Evolutionary conservation across 2,888 invertebrate species (phyloP).

Genomic region (Eristalis intricaria): DNA sequence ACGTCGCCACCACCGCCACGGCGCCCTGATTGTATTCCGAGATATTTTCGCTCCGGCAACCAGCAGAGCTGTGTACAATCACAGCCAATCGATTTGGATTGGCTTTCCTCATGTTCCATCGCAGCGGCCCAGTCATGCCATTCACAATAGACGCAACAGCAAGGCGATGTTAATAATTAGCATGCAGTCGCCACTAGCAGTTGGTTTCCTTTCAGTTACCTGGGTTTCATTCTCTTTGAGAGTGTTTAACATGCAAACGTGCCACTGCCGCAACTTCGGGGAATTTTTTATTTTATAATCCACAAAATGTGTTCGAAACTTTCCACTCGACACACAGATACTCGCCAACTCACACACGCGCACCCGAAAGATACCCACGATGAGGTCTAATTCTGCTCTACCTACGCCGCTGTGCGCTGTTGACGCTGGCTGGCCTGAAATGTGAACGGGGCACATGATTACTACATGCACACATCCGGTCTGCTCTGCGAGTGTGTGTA

Average conservation of each 20-base stretch:
- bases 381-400: slow-evolving; percentile 39
- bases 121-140: slow-evolving; percentile 28
- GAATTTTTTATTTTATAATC: slow-evolving; percentile 44
- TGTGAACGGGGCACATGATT: slow-evolving; percentile 13
- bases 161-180: slow-evolving; percentile 20
- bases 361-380: neutral
- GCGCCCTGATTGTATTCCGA: neutral
- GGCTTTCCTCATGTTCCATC: slow-evolving; percentile 9
- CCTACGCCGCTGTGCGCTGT: slow-evolving; percentile 10
- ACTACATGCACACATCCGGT: neutral
- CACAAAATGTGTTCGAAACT: slow-evolving; percentile 44
- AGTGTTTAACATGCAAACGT: slow-evolving; percentile 26
- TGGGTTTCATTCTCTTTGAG: neutral
- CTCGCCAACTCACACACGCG: neutral
- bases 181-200: slow-evolving; percentile 14
- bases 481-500: neutral
- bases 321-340: slow-evolving; percentile 41
- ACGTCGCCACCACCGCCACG: neutral
- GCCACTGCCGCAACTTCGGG: slow-evolving; percentile 1
- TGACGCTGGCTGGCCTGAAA: neutral
- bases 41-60: slow-evolving; percentile 20
- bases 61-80: slow-evolving; percentile 13
- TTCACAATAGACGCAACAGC: slow-evolving; percentile 39
- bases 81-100: slow-evolving; percentile 14
- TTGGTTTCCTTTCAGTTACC: slow-evolving; percentile 6